A percentile compares a stretch with the other conserved stretches of the same genome.
Evolutionary conservation across 1,140 invertebrate genomes (phyloP).

Genomic region (Bombus sylvicola): DNA sequence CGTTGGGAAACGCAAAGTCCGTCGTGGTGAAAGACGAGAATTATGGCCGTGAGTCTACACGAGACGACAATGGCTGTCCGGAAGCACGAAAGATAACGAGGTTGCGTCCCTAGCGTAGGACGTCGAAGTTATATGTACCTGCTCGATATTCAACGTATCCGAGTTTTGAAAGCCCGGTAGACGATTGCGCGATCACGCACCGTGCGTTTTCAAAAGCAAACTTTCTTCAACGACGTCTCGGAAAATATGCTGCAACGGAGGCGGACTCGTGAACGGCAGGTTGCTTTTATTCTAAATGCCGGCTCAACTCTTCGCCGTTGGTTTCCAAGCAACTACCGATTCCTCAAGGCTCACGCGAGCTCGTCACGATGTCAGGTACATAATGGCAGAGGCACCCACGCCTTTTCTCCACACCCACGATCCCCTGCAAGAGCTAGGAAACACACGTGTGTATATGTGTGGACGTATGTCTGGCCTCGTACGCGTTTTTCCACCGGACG

Average conservation of each 20-base stretch:
- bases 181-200: not conserved
- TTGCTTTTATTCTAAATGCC: conserved; percentile 8
- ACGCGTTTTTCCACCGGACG: conserved; percentile 37
- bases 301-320: not conserved
- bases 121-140: not conserved
- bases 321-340: conserved; percentile 59
- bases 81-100: not conserved
- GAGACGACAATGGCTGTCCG: not conserved
- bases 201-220: not conserved
- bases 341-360: conserved; percentile 53
- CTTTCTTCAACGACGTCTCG: not conserved
- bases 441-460: not conserved
- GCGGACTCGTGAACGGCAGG: not conserved
- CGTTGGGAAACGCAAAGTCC: not conserved
- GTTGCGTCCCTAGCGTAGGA: not conserved
- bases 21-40: not conserved
- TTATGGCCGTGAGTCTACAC: not conserved
- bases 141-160: not conserved
- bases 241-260: not conserved
- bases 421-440: conserved; percentile 19
- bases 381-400: conserved; percentile 68
- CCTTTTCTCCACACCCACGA: conserved; percentile 59
- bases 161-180: not conserved
- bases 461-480: not conserved
- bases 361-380: conserved; percentile 69